phyloP scores from a whole-genome alignment of 2,888 invertebrate species.

The Caenorhabditis sp. region DNA sequence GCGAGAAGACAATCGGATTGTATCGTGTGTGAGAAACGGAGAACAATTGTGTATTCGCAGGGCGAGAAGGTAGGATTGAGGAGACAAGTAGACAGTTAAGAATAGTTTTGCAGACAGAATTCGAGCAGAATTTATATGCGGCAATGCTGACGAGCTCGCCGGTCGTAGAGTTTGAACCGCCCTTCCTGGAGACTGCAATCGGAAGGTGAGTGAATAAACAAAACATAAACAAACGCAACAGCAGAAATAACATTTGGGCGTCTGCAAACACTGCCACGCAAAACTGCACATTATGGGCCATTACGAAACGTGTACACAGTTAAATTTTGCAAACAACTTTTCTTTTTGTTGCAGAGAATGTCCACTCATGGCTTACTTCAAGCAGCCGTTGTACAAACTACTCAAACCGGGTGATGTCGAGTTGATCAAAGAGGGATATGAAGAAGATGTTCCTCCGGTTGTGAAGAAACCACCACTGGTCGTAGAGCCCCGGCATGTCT shows the following conservation, averaged over 20 bases:
- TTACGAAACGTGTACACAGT: too few species aligned
- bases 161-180: conserved; percentile 88
- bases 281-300: conserved; percentile 4
- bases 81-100: background rate
- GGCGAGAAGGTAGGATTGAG: conserved; percentile 50
- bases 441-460: conserved; percentile 36
- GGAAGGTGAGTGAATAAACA: conserved; percentile 83
- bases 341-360: conserved; percentile 82
- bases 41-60: conserved; percentile 60
- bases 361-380: conserved; percentile 79
- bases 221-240: background rate
- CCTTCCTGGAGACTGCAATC: conserved; percentile 86
- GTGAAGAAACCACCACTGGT: conserved; percentile 11
- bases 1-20: conserved; percentile 64
- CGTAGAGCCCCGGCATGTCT: conserved; percentile 9
- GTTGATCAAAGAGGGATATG: conserved; percentile 35
- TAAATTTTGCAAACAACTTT: background rate
- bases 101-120: conserved; percentile 51
- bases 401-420: conserved; percentile 56
- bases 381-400: conserved; percentile 67
- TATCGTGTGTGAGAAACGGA: conserved; percentile 62
- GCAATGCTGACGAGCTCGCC: conserved; percentile 88
- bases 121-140: conserved; percentile 62
- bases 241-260: background rate
- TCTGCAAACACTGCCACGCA: conserved; percentile 21